Evolutionary conservation across 2,888 invertebrate species (phyloP), one percentile per base, ranked within the genome.

Genomic region (Napeogenes inachia): DNA sequence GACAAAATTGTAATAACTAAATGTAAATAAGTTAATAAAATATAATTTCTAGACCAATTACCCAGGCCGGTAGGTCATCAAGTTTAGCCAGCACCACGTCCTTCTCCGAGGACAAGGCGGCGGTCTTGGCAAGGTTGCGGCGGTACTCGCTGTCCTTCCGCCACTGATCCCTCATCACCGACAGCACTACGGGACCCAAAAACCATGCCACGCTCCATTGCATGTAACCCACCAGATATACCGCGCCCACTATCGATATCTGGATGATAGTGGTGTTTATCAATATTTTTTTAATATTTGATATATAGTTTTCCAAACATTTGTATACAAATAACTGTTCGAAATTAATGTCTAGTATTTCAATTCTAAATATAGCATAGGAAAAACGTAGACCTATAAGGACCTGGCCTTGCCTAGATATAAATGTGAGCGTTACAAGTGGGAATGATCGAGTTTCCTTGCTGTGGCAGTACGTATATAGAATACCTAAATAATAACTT

Each of bases 51-150:
- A 35, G 4, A 47, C 4, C 53, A 21, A 33, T 50, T 66, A 97
- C 98, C 98, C 98, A 98, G 35, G 98, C 95, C 45, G 98, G 98
- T 73, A 98, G 86, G 84, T 98, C 98, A 78, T 97, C 95, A 59
- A 98, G 93, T 76, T 96, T 92, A 3, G 96, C 97, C 68, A 96
- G 90, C 67, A 98, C 95, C 45, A 97, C 94, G 73, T 96, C 95
- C 84, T 96, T 96, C 83, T 98, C 98, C 58, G 95, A 95, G 1
- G 94, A 92, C 73, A 94, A 77, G 0, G 96, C 96, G 4, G 95
- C 93, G 12, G 94, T 93, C 82, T 96, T 95, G 50, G 96, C 96
- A 63, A 95, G 91, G 71, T 92, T 93, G 68, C 96, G 92, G 70
- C 93, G 93, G 70, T 94, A 91, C 72, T 94, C 94, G 70, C 93